Percentiles rank a stretch among this genome's conserved stretches.
phyloP scores from a whole-genome alignment of 1,140 invertebrate species.

The Macrobrachium nipponense region DNA sequence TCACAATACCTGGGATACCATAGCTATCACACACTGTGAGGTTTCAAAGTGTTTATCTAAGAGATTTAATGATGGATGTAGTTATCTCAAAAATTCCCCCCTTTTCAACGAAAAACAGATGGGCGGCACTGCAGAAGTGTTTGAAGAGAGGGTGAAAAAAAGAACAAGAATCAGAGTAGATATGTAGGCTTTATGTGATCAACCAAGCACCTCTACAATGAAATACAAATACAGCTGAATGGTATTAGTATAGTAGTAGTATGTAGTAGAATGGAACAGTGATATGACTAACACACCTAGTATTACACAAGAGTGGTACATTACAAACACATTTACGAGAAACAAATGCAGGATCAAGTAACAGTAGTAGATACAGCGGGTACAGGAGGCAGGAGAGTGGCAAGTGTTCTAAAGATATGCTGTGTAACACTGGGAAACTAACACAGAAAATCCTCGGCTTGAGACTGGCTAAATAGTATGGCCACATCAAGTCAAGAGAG shows the following conservation, averaged over 20 bases:
- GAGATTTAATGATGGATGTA: no score
- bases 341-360: conserved; percentile 60
- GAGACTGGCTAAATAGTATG: conserved; percentile 43
- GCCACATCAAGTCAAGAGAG: conserved; percentile 23
- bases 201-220: conserved; percentile 62
- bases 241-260: conserved; percentile 59
- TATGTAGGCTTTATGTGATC: conserved; percentile 62
- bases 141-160: conserved; percentile 59
- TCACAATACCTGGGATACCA: no score
- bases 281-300: conserved; percentile 62
- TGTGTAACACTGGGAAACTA: conserved; percentile 59
- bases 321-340: conserved; percentile 61
- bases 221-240: conserved; percentile 61
- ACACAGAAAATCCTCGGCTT: conserved; percentile 39
- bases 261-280: conserved; percentile 62
- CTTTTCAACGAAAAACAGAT: conserved; percentile 55
- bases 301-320: conserved; percentile 61
- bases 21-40: no score
- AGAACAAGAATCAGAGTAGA: conserved; percentile 62
- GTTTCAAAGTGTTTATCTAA: no score
- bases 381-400: conserved; percentile 60
- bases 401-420: conserved; percentile 59
- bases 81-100: no score
- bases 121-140: conserved; percentile 56
- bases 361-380: conserved; percentile 57